These are phyloP conservation scores for Pheucticus melanocephalus DNA, from an alignment of 2,113 vertebrate genomes.

Conservation along the genomic window DNA sequence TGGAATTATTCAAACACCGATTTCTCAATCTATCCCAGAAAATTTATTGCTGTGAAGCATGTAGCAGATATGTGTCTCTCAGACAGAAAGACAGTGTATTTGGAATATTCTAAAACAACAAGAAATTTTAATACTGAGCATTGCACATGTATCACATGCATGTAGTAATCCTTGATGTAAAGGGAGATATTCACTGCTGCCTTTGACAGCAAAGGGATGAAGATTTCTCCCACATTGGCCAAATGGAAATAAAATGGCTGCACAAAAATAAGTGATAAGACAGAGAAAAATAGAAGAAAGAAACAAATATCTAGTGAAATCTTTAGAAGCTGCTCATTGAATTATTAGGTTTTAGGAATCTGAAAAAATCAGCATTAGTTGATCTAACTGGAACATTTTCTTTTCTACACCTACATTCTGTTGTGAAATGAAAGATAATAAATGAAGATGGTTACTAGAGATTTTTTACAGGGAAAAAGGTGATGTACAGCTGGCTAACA, in stretches of 20 bases:
- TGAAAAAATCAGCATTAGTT: not conserved
- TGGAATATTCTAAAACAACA: not conserved
- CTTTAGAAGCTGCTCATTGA: not conserved
- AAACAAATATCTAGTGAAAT: not conserved
- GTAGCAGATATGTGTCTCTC: not conserved
- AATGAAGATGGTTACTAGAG: not conserved
- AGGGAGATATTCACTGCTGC: not conserved
- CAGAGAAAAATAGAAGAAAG: not conserved
- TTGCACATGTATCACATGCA: accelerated
- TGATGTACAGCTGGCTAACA: not conserved
- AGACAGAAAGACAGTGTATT: not conserved
- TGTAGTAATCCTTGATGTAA: not conserved
- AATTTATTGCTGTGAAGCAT: not conserved
- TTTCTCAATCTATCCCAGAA: not conserved
- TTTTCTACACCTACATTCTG: not conserved
- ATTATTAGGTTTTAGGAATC: not conserved
- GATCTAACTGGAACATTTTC: not conserved
- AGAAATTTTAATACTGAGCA: not conserved
- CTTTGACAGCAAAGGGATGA: not conserved
- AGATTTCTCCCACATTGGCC: not conserved
- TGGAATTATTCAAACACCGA: not conserved
- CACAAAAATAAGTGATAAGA: not conserved
- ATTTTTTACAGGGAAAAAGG: not conserved
- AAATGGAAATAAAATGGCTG: not conserved
- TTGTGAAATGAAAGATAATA: not conserved